Conservation (phyloP, 2,888 invertebrate genomes). For the Dendrolimus houi region DNA sequence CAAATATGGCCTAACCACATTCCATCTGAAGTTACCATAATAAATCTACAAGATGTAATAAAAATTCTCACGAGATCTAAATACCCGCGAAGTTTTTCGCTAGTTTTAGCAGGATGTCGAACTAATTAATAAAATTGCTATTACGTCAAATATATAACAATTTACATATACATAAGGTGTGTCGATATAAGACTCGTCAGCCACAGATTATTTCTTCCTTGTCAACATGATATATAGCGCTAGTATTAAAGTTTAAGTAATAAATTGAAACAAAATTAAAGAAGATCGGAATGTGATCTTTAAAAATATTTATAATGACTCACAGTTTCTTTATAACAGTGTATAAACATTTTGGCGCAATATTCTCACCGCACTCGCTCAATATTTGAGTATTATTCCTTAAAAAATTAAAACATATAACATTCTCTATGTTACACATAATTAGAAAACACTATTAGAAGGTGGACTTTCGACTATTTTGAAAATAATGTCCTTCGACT, state of each 20-base stretch:
- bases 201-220: slow-evolving; percentile 22
- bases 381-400: too few species aligned
- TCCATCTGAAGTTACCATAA: not conserved
- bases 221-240: slow-evolving; percentile 21
- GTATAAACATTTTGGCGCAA: too few species aligned
- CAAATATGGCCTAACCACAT: not conserved
- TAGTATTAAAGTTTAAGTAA: slow-evolving; percentile 7
- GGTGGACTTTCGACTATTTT: too few species aligned
- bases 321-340: not conserved
- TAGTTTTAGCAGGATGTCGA: slow-evolving; percentile 3
- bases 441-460: too few species aligned
- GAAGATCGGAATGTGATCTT: slow-evolving; percentile 22
- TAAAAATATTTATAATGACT: slow-evolving; percentile 8
- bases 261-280: slow-evolving; percentile 7
- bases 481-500: too few species aligned
- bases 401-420: too few species aligned
- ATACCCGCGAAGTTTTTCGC: not conserved
- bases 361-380: too few species aligned
- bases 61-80: not conserved
- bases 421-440: too few species aligned
- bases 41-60: not conserved
- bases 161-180: slow-evolving; percentile 19
- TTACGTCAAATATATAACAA: slow-evolving; percentile 16
- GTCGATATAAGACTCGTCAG: slow-evolving; percentile 16
- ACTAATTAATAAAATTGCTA: slow-evolving; percentile 13